Conservation (phyloP, 2,113 vertebrate species). For the Phaethon lepturus region DNA sequence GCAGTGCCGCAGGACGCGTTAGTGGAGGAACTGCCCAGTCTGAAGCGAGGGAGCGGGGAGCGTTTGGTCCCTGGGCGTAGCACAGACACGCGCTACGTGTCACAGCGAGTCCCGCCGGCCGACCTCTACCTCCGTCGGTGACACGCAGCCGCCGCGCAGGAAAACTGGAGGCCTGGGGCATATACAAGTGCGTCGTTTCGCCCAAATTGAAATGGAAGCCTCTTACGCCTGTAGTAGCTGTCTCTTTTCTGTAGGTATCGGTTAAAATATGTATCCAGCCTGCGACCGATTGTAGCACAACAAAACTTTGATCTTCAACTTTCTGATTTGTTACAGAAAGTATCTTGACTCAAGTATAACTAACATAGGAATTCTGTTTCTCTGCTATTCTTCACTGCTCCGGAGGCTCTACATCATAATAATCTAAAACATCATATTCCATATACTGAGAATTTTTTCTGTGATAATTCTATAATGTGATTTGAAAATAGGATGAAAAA, state of each 20-base stretch:
- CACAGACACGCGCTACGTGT: rapidly evolving
- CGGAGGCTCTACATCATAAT: neutral
- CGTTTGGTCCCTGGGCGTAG: neutral
- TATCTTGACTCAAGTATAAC: neutral
- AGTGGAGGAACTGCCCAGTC: neutral
- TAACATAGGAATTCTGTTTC: neutral
- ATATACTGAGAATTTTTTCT: neutral
- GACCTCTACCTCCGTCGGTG: neutral
- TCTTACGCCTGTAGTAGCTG: neutral
- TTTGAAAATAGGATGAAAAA: neutral
- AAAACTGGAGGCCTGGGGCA: neutral
- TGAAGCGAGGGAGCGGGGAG: neutral
- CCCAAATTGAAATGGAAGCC: neutral
- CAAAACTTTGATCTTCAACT: neutral
- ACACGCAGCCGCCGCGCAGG: neutral
- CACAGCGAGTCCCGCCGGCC: neutral
- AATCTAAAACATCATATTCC: neutral
- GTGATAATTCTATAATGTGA: neutral
- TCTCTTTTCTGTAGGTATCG: rapidly evolving
- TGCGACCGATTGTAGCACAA: neutral
- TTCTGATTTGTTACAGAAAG: neutral
- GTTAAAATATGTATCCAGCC: neutral
- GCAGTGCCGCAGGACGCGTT: neutral
- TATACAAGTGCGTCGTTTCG: rapidly evolving
- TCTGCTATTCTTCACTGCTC: neutral